phyloP scores from a whole-genome alignment of 53 echinoderm and acorn worm genomes.

The Astropecten irregularis region DNA sequence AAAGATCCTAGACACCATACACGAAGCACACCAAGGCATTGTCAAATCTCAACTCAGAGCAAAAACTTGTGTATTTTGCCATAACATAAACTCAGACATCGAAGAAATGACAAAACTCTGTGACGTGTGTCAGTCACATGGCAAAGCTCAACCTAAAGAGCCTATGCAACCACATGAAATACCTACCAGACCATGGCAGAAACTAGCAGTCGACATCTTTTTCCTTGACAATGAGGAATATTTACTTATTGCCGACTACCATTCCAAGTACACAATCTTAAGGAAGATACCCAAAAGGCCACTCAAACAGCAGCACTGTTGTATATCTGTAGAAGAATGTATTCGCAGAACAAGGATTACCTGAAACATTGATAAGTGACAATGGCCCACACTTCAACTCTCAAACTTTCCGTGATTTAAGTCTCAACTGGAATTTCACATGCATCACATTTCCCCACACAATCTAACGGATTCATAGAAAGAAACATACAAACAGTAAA shows the following conservation, averaged over 20 bases:
- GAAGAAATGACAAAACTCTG: conserved; percentile 39
- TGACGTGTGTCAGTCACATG: conserved; percentile 43
- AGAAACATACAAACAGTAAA: conserved; percentile 67
- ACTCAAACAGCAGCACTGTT: conserved; percentile 40
- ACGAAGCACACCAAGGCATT: conserved; percentile 66
- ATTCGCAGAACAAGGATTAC: conserved; percentile 55
- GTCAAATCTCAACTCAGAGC: conserved; percentile 60
- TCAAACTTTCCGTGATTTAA: conserved; percentile 9
- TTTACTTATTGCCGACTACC: conserved; percentile 52
- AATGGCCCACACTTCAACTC: conserved; percentile 38
- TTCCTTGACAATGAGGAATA: conserved; percentile 43
- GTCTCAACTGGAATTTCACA: conserved; percentile 16
- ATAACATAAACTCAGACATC: conserved; percentile 65
- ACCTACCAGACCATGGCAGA: conserved; percentile 64
- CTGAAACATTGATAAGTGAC: conserved; percentile 51
- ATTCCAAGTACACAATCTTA: conserved; percentile 52
- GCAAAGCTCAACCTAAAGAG: conserved; percentile 40
- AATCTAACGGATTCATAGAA: conserved; percentile 70
- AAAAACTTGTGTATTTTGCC: conserved; percentile 58
- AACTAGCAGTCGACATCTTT: conserved; percentile 54
- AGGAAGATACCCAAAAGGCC: conserved; percentile 29
- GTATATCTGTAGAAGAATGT: conserved; percentile 24
- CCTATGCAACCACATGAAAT: conserved; percentile 53
- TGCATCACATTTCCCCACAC: conserved; percentile 24
- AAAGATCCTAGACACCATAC: conserved; percentile 42